A percentile compares a stretch with the other conserved stretches of the same genome.
Evolutionary conservation across 1,140 invertebrate species (phyloP).

Genomic region (Belonocnema kinseyi): DNA sequence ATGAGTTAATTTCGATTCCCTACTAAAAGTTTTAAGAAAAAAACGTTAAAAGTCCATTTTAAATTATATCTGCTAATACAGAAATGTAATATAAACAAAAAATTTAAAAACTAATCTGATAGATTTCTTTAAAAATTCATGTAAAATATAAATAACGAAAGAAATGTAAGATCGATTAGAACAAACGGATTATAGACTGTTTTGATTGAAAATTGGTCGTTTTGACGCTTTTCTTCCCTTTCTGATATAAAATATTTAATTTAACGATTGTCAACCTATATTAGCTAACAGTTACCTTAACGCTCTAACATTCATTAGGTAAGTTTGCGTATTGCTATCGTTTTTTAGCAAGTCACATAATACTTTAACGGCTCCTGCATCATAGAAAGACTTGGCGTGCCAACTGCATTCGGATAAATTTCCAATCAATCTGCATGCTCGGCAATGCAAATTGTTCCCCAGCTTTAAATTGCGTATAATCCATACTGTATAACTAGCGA

Average conservation of each 20-base stretch:
- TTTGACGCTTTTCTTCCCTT: neutral
- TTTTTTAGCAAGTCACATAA: slow-evolving; percentile 51
- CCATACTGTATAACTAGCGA: slow-evolving; percentile 56
- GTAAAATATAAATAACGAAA: too few relatives aligned
- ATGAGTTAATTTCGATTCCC: too few relatives aligned
- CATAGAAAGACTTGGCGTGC: slow-evolving; percentile 61
- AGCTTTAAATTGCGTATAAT: slow-evolving; percentile 61
- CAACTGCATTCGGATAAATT: slow-evolving; percentile 64
- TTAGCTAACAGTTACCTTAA: slow-evolving; percentile 55
- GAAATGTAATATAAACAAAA: too few relatives aligned
- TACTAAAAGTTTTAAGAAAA: too few relatives aligned
- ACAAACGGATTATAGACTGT: too few relatives aligned
- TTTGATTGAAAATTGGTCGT: too few relatives aligned
- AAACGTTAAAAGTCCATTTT: too few relatives aligned
- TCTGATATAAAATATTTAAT: slow-evolving; percentile 9
- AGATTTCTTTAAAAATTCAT: too few relatives aligned
- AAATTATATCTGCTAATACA: too few relatives aligned
- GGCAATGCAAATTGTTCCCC: slow-evolving; percentile 59
- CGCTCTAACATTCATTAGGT: slow-evolving; percentile 65
- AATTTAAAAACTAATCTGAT: too few relatives aligned
- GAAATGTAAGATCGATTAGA: too few relatives aligned
- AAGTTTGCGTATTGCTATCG: slow-evolving; percentile 56
- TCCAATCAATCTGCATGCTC: slow-evolving; percentile 67
- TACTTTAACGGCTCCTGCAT: slow-evolving; percentile 55
- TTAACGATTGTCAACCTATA: neutral